phyloP scores from a whole-genome alignment of 2,888 invertebrate species.

The Hermaeophaga mercurialis region DNA sequence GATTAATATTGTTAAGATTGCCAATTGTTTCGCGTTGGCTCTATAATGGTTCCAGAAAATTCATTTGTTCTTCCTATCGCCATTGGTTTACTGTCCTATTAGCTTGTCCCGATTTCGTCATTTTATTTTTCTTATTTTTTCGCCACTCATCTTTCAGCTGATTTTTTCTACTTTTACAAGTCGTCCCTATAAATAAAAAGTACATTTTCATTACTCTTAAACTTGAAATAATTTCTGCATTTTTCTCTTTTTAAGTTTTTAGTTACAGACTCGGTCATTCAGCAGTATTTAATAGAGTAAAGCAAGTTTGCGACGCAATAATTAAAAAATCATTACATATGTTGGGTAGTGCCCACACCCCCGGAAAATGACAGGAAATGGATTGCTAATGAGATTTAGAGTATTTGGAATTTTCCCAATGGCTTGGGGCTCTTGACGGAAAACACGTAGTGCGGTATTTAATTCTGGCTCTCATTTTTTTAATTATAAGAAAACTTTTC shows the following conservation, averaged over 20 bases:
- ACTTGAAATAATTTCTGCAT: too few relatives aligned
- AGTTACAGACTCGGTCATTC: too few relatives aligned
- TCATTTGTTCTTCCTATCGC: constrained; percentile 17
- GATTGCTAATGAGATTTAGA: not conserved
- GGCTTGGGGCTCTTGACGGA: constrained; percentile 2
- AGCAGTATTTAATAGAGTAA: not conserved
- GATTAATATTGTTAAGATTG: constrained; percentile 13
- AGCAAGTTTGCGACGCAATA: constrained; percentile 26
- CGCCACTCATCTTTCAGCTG: constrained; percentile 7
- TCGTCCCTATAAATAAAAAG: too few relatives aligned
- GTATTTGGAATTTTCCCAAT: constrained; percentile 6
- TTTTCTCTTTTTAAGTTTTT: too few relatives aligned
- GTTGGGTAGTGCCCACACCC: not conserved
- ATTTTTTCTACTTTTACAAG: too few relatives aligned
- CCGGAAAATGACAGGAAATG: constrained; percentile 1
- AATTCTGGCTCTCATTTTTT: constrained; percentile 10
- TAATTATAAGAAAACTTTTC: constrained; percentile 23
- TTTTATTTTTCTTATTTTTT: constrained; percentile 8
- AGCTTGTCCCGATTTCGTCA: constrained; percentile 11
- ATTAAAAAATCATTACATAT: constrained; percentile 11
- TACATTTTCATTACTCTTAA: too few relatives aligned
- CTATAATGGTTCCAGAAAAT: constrained; percentile 13
- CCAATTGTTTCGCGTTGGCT: constrained; percentile 16
- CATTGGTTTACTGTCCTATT: constrained; percentile 1
- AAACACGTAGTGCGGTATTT: constrained; percentile 3